Evolutionary conservation across 2,113 vertebrate genomes (phyloP).

Genomic region (Takifugu flavidus): DNA sequence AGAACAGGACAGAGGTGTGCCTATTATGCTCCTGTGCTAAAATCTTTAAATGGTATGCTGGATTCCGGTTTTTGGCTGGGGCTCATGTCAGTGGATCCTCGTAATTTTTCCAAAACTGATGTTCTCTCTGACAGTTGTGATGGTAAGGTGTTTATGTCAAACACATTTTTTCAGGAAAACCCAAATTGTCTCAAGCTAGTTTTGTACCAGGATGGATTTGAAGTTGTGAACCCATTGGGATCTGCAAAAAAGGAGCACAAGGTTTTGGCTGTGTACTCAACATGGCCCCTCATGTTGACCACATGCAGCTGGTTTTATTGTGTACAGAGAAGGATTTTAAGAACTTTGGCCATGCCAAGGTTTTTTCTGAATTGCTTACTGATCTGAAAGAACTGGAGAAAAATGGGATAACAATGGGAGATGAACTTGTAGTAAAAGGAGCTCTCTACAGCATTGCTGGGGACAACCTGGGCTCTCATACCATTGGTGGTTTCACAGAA

Average conservation of each 20-base stretch:
- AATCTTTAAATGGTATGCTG: slow-evolving; percentile 20
- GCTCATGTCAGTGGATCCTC: slow-evolving; percentile 1
- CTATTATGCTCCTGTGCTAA: slow-evolving; percentile 24
- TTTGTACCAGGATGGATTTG: slow-evolving; percentile 10
- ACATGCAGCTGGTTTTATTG: slow-evolving; percentile 12
- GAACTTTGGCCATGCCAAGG: not conserved
- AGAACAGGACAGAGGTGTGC: slow-evolving; percentile 9
- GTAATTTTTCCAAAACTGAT: slow-evolving; percentile 2
- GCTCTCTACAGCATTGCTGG: slow-evolving; percentile 4
- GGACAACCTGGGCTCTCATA: slow-evolving; percentile 10
- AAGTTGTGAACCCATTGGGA: not conserved
- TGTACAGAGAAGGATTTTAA: slow-evolving; percentile 12
- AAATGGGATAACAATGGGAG: not conserved
- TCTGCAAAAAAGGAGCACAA: slow-evolving; percentile 8
- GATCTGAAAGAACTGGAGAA: slow-evolving; percentile 13
- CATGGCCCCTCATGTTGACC: slow-evolving; percentile 4
- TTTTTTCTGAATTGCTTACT: slow-evolving; percentile 3
- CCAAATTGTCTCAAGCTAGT: slow-evolving; percentile 3
- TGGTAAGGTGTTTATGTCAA: not conserved
- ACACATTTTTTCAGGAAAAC: slow-evolving; percentile 29
- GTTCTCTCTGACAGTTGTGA: slow-evolving; percentile 1
- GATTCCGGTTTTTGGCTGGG: slow-evolving; percentile 6
- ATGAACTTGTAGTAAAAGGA: slow-evolving; percentile 6
- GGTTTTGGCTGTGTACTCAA: slow-evolving; percentile 6
- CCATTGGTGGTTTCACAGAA: slow-evolving; percentile 22